These are phyloP conservation scores for Danaus plexippus DNA, from an alignment of 1,140 invertebrate species.

Conservation along the genomic window DNA sequence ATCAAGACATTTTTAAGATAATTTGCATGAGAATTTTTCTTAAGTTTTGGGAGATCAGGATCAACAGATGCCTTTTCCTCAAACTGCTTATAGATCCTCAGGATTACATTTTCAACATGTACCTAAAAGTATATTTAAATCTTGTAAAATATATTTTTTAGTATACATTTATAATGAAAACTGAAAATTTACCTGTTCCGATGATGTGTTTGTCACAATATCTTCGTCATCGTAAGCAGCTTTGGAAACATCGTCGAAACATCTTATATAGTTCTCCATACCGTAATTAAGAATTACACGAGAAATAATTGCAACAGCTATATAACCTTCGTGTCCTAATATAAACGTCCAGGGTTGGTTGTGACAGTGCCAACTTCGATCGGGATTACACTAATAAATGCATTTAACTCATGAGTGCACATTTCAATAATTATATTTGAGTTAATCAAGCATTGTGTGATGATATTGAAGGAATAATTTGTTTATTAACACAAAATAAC, in stretches of 20 bases:
- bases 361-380: not conserved
- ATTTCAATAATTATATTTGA: too few species aligned
- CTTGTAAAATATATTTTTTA: conserved; percentile 1
- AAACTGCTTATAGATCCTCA: conserved; percentile 77
- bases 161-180: not conserved
- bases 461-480: too few species aligned
- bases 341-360: too few species aligned
- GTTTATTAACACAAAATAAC: too few species aligned
- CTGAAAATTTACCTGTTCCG: conserved; percentile 70
- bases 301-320: too few species aligned
- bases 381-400: too few species aligned
- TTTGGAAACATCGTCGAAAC: conserved; percentile 39
- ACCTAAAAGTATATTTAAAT: conserved; percentile 68
- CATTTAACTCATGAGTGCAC: too few species aligned
- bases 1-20: conserved; percentile 81
- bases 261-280: conserved; percentile 55
- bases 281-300: too few species aligned
- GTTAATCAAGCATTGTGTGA: too few species aligned
- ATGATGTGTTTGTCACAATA: conserved; percentile 68
- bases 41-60: conserved; percentile 75
- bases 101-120: conserved; percentile 77
- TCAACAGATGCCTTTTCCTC: conserved; percentile 71
- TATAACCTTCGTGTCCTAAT: too few species aligned
- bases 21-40: conserved; percentile 76
- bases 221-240: conserved; percentile 64